Evolutionary conservation across 2,888 invertebrate species (phyloP).

Genomic region (Athalia rosae): DNA sequence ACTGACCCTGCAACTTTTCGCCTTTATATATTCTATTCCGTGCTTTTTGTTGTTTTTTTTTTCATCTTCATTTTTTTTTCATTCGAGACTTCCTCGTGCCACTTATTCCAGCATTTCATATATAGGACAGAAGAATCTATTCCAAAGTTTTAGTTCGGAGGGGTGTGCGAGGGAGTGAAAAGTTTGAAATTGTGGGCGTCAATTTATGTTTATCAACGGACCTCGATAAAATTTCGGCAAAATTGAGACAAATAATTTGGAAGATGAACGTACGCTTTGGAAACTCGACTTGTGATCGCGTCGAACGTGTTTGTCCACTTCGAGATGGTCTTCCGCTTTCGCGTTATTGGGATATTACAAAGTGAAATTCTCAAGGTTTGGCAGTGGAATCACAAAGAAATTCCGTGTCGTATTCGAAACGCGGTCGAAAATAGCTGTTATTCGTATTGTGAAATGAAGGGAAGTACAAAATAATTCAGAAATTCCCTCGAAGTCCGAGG

Average conservation of each 20-base stretch:
- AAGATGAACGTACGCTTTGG: not conserved
- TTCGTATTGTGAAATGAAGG: too few relatives aligned
- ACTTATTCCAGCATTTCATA: conserved; percentile 14
- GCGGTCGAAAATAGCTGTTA: too few relatives aligned
- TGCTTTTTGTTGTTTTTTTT: not conserved
- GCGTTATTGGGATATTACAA: too few relatives aligned
- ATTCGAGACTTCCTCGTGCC: not conserved
- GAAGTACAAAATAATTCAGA: too few relatives aligned
- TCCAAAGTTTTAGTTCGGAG: not conserved
- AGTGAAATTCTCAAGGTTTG: too few relatives aligned
- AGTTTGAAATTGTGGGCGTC: not conserved
- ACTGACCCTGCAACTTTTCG: conserved; percentile 36
- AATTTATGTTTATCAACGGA: not conserved
- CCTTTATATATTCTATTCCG: conserved; percentile 1
- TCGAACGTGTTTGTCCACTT: not conserved
- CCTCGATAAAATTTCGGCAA: not conserved
- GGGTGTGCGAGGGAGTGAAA: not conserved
- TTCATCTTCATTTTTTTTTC: not conserved
- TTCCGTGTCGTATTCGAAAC: too few relatives aligned
- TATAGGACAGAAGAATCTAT: not conserved
- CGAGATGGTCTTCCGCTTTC: not conserved
- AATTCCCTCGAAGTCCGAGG: too few relatives aligned
- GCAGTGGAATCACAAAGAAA: too few relatives aligned
- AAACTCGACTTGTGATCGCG: not conserved
- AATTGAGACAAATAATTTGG: not conserved